A percentile compares a stretch with the other conserved stretches of the same genome.
These are phyloP conservation scores for Sebastes nivosus DNA, from an alignment of 2,797 vertebrate genomes.

Conservation along the genomic window DNA sequence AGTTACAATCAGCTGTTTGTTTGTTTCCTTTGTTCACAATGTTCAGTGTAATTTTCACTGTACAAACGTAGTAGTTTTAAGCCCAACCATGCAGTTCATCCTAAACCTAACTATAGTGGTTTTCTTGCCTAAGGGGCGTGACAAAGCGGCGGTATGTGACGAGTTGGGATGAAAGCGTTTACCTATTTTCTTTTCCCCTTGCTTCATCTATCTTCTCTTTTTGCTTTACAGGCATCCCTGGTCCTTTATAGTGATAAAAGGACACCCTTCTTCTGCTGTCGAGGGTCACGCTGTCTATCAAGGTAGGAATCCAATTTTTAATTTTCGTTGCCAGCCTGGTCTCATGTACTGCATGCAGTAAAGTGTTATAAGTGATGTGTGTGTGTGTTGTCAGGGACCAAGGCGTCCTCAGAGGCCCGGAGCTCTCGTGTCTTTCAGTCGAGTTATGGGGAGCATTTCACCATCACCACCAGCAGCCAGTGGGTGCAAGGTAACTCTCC, in stretches of 20 bases:
- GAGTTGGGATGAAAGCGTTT: no score
- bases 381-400: slow-evolving; percentile 82
- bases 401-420: slow-evolving; percentile 86
- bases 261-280: slow-evolving; percentile 84
- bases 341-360: not conserved
- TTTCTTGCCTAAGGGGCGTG: no score
- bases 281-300: slow-evolving; percentile 93
- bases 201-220: not conserved
- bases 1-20: no score
- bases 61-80: no score
- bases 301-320: slow-evolving; percentile 75
- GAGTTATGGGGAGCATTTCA: slow-evolving; percentile 87
- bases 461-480: slow-evolving; percentile 88
- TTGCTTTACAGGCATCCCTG: slow-evolving; percentile 87
- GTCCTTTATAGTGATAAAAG: slow-evolving; percentile 94
- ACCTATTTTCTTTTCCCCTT: not conserved
- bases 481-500: slow-evolving; percentile 92
- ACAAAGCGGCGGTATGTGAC: no score
- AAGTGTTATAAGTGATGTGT: not conserved
- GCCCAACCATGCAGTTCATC: no score
- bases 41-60: no score
- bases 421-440: slow-evolving; percentile 86
- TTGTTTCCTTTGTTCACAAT: no score
- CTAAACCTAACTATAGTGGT: no score
- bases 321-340: not conserved